Evolutionary conservation across 2,797 vertebrate species (phyloP).

Genomic region (Notamacropus eugenii): DNA sequence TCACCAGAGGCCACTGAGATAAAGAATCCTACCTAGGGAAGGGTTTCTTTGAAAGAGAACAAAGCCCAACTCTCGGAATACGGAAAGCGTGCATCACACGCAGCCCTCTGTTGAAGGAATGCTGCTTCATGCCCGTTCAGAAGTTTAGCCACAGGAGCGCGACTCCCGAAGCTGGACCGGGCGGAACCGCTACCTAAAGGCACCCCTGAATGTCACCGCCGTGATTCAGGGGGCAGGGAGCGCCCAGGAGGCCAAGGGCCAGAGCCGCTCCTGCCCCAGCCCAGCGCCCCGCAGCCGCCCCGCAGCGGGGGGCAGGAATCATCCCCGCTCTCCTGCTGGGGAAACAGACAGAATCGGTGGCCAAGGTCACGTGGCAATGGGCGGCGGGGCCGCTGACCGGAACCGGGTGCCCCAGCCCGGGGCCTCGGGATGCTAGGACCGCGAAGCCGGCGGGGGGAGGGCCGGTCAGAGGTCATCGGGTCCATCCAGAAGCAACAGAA

Average conservation of each 20-base stretch:
- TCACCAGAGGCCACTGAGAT: neutral
- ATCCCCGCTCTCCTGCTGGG: constrained; percentile 61
- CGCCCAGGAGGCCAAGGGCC: too few species aligned
- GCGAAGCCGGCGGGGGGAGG: neutral
- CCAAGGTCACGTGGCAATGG: constrained; percentile 73
- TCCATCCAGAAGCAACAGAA: neutral
- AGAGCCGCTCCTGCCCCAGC: too few species aligned
- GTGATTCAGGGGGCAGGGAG: too few species aligned
- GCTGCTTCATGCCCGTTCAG: neutral
- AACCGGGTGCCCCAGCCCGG: neutral
- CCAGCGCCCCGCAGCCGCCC: too few species aligned
- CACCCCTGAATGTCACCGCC: neutral
- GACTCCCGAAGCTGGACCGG: too few species aligned
- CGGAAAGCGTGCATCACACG: neutral
- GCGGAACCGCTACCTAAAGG: neutral
- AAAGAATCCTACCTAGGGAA: neutral
- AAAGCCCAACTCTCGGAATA: neutral
- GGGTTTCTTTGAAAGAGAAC: neutral
- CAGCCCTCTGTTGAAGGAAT: neutral
- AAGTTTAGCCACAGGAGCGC: neutral
- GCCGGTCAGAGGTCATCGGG: neutral
- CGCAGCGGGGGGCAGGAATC: neutral
- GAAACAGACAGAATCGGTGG: constrained; percentile 48
- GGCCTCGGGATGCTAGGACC: neutral
- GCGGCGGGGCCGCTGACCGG: constrained; percentile 9